Percentiles rank a stretch among this genome's conserved stretches.
Evolutionary conservation across 2,888 invertebrate genomes (phyloP).

Genomic region (Taphrorychus bicolor): DNA sequence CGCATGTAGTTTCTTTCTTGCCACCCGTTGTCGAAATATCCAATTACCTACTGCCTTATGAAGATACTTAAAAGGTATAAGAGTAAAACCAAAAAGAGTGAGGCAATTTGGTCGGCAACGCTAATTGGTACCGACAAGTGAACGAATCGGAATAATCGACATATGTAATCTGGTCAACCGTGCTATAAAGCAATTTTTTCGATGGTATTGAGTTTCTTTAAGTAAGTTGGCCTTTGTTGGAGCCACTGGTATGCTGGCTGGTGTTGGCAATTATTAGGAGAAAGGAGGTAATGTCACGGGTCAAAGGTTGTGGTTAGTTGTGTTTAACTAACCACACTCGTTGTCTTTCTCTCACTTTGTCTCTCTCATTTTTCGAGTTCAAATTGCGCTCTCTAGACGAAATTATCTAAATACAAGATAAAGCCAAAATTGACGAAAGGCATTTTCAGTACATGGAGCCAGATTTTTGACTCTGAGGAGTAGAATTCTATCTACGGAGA

Average conservation of each 20-base stretch:
- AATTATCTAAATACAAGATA: too few relatives aligned
- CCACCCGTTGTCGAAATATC: not conserved
- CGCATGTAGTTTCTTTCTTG: not conserved
- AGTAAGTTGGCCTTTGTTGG: not conserved
- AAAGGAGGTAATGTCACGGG: not conserved
- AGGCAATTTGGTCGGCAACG: not conserved
- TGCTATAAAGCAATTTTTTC: slow-evolving; percentile 37
- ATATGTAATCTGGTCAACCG: slow-evolving; percentile 54
- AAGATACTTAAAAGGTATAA: not conserved
- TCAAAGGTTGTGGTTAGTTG: not conserved
- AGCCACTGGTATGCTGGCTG: not conserved
- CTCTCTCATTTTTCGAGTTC: too few relatives aligned
- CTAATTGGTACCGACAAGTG: slow-evolving; percentile 49
- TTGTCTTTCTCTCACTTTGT: too few relatives aligned
- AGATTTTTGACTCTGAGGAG: too few relatives aligned
- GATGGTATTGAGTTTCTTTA: slow-evolving; percentile 20
- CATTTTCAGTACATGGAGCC: too few relatives aligned
- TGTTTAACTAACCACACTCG: too few relatives aligned
- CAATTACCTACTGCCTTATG: not conserved
- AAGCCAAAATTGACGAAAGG: too few relatives aligned
- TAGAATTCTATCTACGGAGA: too few relatives aligned
- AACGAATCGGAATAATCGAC: slow-evolving; percentile 53
- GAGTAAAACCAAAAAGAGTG: not conserved
- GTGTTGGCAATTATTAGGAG: not conserved
- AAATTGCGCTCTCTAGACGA: too few relatives aligned